Conservation (phyloP, 2,888 invertebrate genomes). For the Phortica okadai region DNA sequence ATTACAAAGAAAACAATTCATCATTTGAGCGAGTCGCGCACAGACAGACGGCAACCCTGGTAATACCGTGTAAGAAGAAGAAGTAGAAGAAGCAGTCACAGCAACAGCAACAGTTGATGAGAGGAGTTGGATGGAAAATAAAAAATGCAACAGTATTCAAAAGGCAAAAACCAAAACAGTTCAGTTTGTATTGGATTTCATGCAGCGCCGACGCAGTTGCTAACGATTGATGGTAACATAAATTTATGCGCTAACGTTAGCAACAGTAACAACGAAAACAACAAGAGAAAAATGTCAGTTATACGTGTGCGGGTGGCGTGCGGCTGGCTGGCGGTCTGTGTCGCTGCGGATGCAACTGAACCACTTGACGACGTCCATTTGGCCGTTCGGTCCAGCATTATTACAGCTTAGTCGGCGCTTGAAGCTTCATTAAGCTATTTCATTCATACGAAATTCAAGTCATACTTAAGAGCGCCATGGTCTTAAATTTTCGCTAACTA, state of each 20-base stretch:
- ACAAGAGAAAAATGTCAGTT: constrained; percentile 14
- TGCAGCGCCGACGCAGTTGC: constrained; percentile 44
- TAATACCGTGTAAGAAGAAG: background rate
- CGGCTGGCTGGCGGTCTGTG: background rate
- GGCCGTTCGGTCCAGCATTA: background rate
- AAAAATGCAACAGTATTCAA: constrained; percentile 41
- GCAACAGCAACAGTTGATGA: constrained; percentile 1
- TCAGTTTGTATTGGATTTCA: background rate
- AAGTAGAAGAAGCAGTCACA: background rate
- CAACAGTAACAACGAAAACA: constrained; percentile 22
- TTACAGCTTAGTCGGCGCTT: constrained; percentile 45
- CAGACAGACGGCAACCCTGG: background rate
- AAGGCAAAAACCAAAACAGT: background rate
- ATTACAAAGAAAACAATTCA: constrained; percentile 69
- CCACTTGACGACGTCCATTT: constrained; percentile 11
- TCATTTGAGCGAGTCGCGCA: constrained; percentile 58
- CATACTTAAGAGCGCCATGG: constrained; percentile 33
- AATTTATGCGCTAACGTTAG: constrained; percentile 43
- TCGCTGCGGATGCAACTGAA: too few species aligned
- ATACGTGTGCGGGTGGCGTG: background rate
- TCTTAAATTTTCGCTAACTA: constrained; percentile 68
- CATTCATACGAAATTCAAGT: constrained; percentile 52
- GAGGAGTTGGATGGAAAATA: constrained; percentile 28
- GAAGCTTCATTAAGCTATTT: constrained; percentile 64
- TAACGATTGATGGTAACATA: constrained; percentile 16